Evolutionary conservation across 2,797 vertebrate genomes (phyloP), one percentile per base, ranked within the genome.

Genomic region (Arnoldichthys spilopterus): DNA sequence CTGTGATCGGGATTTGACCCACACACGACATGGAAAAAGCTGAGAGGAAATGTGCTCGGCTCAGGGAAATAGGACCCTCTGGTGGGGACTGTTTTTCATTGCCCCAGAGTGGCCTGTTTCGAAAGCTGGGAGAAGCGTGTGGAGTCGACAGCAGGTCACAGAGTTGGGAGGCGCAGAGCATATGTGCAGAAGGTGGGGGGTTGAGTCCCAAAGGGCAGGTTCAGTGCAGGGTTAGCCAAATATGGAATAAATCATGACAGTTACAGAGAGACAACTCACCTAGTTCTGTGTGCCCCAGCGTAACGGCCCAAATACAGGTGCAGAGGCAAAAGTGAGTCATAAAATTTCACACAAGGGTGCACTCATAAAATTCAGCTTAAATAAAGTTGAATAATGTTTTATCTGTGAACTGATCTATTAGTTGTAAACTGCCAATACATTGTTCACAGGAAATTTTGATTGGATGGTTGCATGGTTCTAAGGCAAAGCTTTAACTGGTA

Each of bases 161-260:
- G 84, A 91, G 88, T 86, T 90, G 86, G 87, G 86, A 86, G 86
- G 88, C 83, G 84, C 87, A 11, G 61, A 67, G 45, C 77, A 78
- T 53, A 40, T 61, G 62, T 56, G 66, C 85, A 88, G 90, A 86
- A 85, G 86, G 84, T 89, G 84, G 94, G 90, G 90, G 90, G 93
- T 86, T 83, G 88, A 94, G 93, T 95, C 94, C 93, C 91, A 85
- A 28, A 91, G 92, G 96, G 92, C 90, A 94, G 92, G 97, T 98
- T 98, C 97, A 98, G 95, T 94, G 91, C 94, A 94, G 93, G 96
- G 96, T 98, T 97, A 97, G 96, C 96, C 96, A 98, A 98, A 98
- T 95, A 96, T 89, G 88, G 89, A 95, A 96, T 96, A 96, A 97
- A 98, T 97, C 96, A 95, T 89, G 93, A 88, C 69, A 86, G 87